Evolutionary conservation across 2,113 vertebrate species (phyloP), one percentile per base, ranked within the genome.

Genomic region (Thamnophis sirtalis): DNA sequence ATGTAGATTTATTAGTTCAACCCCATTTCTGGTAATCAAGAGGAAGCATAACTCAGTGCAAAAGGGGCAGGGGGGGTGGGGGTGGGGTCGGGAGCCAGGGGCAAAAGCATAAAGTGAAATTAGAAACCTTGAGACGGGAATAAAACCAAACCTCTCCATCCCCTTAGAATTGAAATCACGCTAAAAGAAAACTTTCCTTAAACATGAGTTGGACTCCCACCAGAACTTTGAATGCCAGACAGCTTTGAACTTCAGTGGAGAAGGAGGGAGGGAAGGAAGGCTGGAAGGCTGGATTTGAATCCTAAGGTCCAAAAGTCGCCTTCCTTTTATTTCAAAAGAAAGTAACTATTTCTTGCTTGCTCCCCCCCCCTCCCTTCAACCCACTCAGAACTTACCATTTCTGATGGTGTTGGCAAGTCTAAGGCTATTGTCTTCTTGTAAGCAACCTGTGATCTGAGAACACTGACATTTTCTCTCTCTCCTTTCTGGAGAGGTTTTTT

Each of bases 1-100:
- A 94, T 48, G 60, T 86, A 93, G 55, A 90, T 85, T 85, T 94
- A 89, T 94, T 93, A 53, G 92, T 95, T 96, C 94, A 96, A 21
- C 26, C 56, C 90, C 93, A 43, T 88, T 95, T 94, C 95, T 95
- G 80, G 86, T 93, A 87, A 93, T 91, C 80, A 84, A 58, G 0
- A 51, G 92, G 92, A 95, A 95, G 26, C 38, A 87, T 89, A 95
- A 90, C 33, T 89, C 84, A 93, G 2, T 38, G 89, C 21, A 87
- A 95, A 53, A 68, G 91, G 93, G 96, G 90, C 73, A 15, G 54
- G 89, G 89, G 6, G 33, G 53, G 19, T 15, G 68, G 15, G n/a
- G 68, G 43, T 15, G 53, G 19, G n/a, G 68, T 19, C 33, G 17
- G 55, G 90, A 58, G 94, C 10, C 6, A 84, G 92, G 54, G 88